Conservation (phyloP, 2,888 invertebrate species). For the Tiphia femorata region DNA sequence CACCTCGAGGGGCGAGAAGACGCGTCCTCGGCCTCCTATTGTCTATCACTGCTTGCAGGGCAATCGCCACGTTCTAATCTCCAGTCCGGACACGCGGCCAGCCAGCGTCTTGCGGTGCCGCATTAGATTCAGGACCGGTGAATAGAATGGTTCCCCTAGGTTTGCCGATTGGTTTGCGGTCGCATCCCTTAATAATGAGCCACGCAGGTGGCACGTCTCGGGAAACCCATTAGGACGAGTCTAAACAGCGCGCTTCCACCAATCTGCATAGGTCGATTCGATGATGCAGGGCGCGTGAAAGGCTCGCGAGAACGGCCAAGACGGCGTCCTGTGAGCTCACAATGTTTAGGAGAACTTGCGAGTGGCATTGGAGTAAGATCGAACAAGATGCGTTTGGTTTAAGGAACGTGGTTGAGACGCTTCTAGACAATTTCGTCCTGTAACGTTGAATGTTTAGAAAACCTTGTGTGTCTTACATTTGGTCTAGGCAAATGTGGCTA, state of each 20-base stretch:
- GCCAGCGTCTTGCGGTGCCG: slow-evolving; percentile 58
- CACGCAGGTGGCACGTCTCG: slow-evolving; percentile 66
- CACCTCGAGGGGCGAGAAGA: no score
- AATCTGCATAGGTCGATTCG: slow-evolving; percentile 34
- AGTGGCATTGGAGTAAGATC: no score
- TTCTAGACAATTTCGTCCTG: no score
- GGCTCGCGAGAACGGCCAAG: no score
- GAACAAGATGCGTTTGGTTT: no score
- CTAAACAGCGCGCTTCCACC: slow-evolving; percentile 52
- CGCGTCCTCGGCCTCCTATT: slow-evolving; percentile 6
- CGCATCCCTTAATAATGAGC: slow-evolving; percentile 67
- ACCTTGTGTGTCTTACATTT: no score
- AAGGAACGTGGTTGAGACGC: no score
- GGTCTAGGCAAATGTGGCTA: no score
- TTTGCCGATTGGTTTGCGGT: slow-evolving; percentile 68
- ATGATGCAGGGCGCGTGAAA: no score
- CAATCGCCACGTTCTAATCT: slow-evolving; percentile 37
- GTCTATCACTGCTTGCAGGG: slow-evolving; percentile 16
- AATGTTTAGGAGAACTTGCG: no score
- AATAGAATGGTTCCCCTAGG: slow-evolving; percentile 49
- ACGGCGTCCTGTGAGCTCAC: no score
- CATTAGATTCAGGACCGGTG: slow-evolving; percentile 43
- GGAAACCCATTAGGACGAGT: slow-evolving; percentile 64
- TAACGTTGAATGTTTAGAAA: no score
- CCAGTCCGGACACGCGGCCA: slow-evolving; percentile 24